Base-by-base conservation (phyloP, 2,113 vertebrate species). In the Sapajus apella region DNA sequence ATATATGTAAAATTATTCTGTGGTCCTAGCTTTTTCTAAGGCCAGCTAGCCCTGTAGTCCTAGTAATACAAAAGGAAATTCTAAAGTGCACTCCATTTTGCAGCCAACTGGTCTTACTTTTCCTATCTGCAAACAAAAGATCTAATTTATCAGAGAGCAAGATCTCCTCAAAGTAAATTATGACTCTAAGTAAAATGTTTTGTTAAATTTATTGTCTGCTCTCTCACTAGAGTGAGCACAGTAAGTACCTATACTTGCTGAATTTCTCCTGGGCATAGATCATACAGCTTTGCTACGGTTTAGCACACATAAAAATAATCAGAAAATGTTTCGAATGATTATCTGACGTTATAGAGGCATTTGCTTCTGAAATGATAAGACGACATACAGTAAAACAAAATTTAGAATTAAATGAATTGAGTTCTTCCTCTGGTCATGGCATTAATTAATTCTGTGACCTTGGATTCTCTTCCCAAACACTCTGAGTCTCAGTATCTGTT, bases 101-200 rank as follows among this genome's bases (percentile, higher is more conserved):
- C 20, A 88, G n/a, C 0, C 32, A 11, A 7, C 20, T 45, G 25
- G 6, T 2, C 30, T 32, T 72, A 8, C 17, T 13, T 64, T 4
- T 85, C 17, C 10, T 43, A 4, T 43, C 18, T 86, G 11, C 21
- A 55, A 2, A 68, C 2, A 47, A 37, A 47, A 91, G 11, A 0
- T 64, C 3, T 58, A 5, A 50, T 13, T n/a, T 40, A 3, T 55
- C 66, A 77, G 35, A 91, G 5, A 66, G 7, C 43, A 72, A 8
- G 18, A 0, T 20, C 8, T 17, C 10, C 16, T 70, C 13, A 14
- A 0, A 18, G 20, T 47, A 20, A 58, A 30, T 25, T 50, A 3
- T 35, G 40, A 58, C 25, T 68, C 25, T 82, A 56, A 87, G 30
- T 27, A 68, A 50, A 72, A 37, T 1, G 2, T 43, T 30, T 23